These are phyloP conservation scores for Aphaenogaster ashmeadi DNA, from an alignment of 1,140 invertebrate genomes.

Conservation along the genomic window DNA sequence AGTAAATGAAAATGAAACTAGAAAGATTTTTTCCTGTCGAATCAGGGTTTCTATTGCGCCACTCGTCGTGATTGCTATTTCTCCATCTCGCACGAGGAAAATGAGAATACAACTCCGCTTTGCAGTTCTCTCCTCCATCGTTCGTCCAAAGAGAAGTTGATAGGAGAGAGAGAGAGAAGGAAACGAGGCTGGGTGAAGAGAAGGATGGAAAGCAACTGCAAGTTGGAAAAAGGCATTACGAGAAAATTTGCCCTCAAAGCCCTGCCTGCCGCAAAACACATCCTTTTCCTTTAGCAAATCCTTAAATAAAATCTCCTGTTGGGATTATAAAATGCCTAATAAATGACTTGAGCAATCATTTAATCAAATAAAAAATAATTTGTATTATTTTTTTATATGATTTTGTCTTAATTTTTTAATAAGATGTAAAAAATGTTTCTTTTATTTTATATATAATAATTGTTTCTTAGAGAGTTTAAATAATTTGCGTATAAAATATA, in stretches of 20 bases:
- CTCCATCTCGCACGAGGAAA: constrained; percentile 66
- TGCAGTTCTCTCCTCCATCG: constrained; percentile 33
- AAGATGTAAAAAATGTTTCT: neutral
- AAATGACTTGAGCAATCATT: neutral
- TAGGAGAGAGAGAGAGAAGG: constrained; percentile 1
- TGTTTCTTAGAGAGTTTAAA: neutral
- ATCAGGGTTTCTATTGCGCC: constrained; percentile 47
- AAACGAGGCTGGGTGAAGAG: neutral
- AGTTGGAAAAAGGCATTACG: constrained; percentile 50
- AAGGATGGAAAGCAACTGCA: constrained; percentile 12
- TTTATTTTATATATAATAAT: neutral
- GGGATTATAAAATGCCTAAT: constrained; percentile 8
- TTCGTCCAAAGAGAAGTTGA: constrained; percentile 36
- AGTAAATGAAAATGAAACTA: constrained; percentile 6
- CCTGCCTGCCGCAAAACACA: constrained; percentile 24
- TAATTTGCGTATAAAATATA: neutral
- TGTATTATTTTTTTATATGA: neutral
- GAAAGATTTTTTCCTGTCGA: constrained; percentile 5
- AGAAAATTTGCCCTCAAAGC: constrained; percentile 38
- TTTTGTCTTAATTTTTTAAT: neutral
- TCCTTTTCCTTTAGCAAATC: constrained; percentile 1
- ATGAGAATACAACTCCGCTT: constrained; percentile 58
- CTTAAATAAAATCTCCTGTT: constrained; percentile 19
- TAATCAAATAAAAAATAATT: neutral
- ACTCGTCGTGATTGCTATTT: constrained; percentile 74